phyloP scores from a whole-genome alignment of 2,888 invertebrate species.

The Caenorhabditis japonica region DNA sequence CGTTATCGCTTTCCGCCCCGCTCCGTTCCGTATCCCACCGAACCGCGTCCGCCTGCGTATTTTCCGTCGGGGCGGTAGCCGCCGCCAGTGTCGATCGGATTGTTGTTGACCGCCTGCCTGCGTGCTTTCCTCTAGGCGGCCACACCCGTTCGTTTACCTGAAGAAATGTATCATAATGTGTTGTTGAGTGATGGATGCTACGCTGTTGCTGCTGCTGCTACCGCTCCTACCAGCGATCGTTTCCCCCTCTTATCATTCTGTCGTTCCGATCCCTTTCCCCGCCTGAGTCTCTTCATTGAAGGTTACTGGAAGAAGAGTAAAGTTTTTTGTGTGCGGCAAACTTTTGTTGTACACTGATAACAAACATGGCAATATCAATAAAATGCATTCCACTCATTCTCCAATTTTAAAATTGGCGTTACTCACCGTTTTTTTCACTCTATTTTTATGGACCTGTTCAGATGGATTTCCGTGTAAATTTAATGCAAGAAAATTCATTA shows the following conservation, averaged over 20 bases:
- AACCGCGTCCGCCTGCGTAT: too few species aligned
- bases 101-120: conserved; percentile 37
- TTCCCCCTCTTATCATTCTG: conserved; percentile 7
- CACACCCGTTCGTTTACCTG: conserved; percentile 31
- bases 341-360: conserved; percentile 16
- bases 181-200: conserved; percentile 28
- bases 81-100: conserved; percentile 1
- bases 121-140: background rate
- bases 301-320: too few species aligned
- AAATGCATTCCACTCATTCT: conserved; percentile 16
- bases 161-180: conserved; percentile 44
- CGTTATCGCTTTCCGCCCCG: conserved; percentile 40
- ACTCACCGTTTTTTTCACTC: too few species aligned
- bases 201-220: conserved; percentile 7
- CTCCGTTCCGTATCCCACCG: conserved; percentile 11
- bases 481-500: too few species aligned
- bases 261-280: conserved; percentile 12
- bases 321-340: conserved; percentile 7
- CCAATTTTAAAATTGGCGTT: too few species aligned
- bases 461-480: too few species aligned
- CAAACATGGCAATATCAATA: too few species aligned
- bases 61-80: conserved; percentile 6
- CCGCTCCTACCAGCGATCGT: conserved; percentile 5
- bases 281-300: conserved; percentile 7
- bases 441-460: too few species aligned